Conservation (phyloP, 2,113 vertebrate genomes). For the Corydoras sp. region DNA sequence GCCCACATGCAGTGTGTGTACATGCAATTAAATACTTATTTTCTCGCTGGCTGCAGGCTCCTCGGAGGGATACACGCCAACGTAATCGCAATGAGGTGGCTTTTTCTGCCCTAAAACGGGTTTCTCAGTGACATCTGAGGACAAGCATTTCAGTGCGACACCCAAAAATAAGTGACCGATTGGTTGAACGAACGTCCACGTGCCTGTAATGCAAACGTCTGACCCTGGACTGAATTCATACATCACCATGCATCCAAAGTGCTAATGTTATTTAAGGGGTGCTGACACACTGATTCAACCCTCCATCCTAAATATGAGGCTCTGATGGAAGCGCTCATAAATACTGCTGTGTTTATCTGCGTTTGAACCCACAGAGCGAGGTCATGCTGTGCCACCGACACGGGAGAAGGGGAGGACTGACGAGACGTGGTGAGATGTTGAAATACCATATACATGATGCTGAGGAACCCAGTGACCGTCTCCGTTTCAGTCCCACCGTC, state of each 20-base stretch:
- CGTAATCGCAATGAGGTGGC: not conserved
- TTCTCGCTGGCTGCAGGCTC: not conserved
- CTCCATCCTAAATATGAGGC: slow-evolving; percentile 35
- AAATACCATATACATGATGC: slow-evolving; percentile 17
- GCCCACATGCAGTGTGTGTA: not conserved
- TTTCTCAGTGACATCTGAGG: slow-evolving; percentile 14
- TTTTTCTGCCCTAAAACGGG: not conserved
- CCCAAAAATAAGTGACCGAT: slow-evolving; percentile 20
- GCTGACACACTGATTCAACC: slow-evolving; percentile 30
- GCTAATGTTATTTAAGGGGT: slow-evolving; percentile 35
- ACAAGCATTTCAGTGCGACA: slow-evolving; percentile 10
- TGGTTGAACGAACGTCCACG: slow-evolving; percentile 7
- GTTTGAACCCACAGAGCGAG: slow-evolving; percentile 11
- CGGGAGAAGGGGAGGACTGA: not conserved
- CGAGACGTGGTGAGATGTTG: not conserved
- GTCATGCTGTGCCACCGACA: slow-evolving; percentile 4
- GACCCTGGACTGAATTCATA: slow-evolving; percentile 16
- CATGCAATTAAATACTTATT: slow-evolving; percentile 9
- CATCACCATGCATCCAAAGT: slow-evolving; percentile 15
- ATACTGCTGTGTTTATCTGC: slow-evolving; percentile 26
- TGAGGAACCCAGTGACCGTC: slow-evolving; percentile 21
- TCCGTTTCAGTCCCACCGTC: slow-evolving; percentile 6
- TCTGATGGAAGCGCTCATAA: slow-evolving; percentile 31
- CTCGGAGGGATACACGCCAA: slow-evolving; percentile 1
- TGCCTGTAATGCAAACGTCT: slow-evolving; percentile 12